Conservation (phyloP, 2,888 invertebrate species). For the Esperia sulphurella region DNA sequence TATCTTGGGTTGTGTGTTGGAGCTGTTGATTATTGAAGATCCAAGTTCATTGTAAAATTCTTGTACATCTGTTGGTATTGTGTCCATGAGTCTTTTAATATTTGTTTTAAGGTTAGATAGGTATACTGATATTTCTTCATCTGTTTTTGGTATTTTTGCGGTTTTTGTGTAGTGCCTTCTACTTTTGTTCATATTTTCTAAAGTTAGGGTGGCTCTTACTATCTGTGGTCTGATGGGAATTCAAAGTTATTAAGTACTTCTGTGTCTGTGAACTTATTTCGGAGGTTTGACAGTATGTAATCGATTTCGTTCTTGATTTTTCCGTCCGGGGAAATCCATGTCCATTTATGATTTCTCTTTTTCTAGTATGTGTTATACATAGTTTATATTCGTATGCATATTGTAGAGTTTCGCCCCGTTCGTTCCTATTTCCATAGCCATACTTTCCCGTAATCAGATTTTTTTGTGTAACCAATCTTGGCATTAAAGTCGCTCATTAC, state of each 20-base stretch:
- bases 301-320: conserved; percentile 11
- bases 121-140: no score
- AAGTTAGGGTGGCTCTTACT: neutral
- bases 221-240: neutral
- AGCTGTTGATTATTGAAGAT: no score
- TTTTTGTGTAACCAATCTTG: conserved; percentile 18
- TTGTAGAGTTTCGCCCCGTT: conserved; percentile 8
- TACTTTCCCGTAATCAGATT: no score
- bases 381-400: conserved; percentile 11
- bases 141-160: neutral
- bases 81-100: no score
- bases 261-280: neutral
- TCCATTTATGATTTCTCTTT: conserved; percentile 7
- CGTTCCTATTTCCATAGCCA: conserved; percentile 17
- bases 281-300: neutral
- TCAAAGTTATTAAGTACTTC: neutral
- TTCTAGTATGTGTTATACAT: conserved; percentile 9
- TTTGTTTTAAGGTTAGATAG: no score
- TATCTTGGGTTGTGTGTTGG: no score
- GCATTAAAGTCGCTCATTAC: conserved; percentile 21
- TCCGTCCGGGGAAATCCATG: conserved; percentile 12
- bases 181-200: neutral
- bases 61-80: no score
- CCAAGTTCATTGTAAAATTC: no score
- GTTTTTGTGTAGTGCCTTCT: neutral